Base-by-base conservation (phyloP, 2,888 invertebrate species). In the Zygothrica quintamaculata region DNA sequence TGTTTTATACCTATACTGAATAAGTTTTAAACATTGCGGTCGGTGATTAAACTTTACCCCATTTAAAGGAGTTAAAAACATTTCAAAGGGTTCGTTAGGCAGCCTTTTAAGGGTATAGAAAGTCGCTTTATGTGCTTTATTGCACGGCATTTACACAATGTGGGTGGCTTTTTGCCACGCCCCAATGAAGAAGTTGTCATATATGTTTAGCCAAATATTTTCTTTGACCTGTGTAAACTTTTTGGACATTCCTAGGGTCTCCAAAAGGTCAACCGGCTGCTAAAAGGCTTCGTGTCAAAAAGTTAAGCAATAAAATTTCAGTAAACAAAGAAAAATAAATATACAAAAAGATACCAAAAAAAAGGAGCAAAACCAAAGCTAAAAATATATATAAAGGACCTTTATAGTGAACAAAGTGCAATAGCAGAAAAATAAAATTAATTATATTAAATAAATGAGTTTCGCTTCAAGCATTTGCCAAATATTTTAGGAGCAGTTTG, bases 211-310 rank as follows among this genome's bases (percentile, higher is more conserved):
- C 44, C 57, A 76, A 82, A 84, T 79, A 77, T 79, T 79, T 79
- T 74, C 77, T 80, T 79, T 79, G 79, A 84, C 80, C 79, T 80
- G 74, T 72, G 77, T 72, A 84, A 80, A 84, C 84, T 79, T 77
- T 82, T 46, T 3, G 60, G 74, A 69, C 59, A 81, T 78, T 62
- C 59, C 76, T 40, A 56, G 51, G 72, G 47, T 37, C 55, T 5
- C 37, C 46, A 52, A 81, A 77, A 76, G 77, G 80, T 79, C 80
- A 69, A 55, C 43, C 55, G 53, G 70, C 73, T 66, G 66, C 71
- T 64, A 59, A 80, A 77, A 65, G 77, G 74, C 59, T 72, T 52
- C 71, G 58, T 74, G 71, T 68, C 65, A 57, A 59, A 79, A 79
- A 84, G 79, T 82, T 77, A 58, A 56, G 74, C 68, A 79, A 79